Evolutionary conservation across 2,113 vertebrate genomes (phyloP).

Genomic region (Lamprotornis superbus): DNA sequence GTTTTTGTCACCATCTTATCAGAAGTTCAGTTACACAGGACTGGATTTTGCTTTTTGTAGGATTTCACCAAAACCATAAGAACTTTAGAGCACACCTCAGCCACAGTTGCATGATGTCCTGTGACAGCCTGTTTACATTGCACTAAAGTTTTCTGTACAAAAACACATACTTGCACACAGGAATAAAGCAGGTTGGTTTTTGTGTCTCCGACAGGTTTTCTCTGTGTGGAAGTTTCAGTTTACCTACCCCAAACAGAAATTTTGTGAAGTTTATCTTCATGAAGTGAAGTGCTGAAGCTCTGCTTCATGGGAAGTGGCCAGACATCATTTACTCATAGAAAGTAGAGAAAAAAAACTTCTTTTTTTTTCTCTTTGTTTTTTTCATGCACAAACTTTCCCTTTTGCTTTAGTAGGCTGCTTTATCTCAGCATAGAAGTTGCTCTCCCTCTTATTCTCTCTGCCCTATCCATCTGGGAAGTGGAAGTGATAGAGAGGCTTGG

Average conservation of each 20-base stretch:
- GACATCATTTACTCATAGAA: rapidly evolving
- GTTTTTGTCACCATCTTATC: not conserved
- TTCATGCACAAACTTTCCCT: rapidly evolving
- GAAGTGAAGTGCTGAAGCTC: not conserved
- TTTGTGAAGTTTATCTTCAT: not conserved
- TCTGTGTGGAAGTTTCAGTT: not conserved
- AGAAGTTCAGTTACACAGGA: not conserved
- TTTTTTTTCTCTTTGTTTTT: not conserved
- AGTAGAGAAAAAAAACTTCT: not conserved
- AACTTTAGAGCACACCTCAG: not conserved
- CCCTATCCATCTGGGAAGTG: not conserved
- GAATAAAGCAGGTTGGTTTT: not conserved
- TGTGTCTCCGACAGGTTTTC: not conserved
- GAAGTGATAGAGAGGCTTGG: too few species aligned
- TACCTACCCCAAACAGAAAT: not conserved
- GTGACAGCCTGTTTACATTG: not conserved
- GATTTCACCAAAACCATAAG: not conserved
- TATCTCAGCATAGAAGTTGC: not conserved
- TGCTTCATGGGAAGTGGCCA: not conserved
- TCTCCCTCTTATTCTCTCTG: not conserved
- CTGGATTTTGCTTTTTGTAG: not conserved
- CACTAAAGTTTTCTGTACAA: not conserved
- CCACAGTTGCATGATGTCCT: not conserved
- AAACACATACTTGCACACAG: rapidly evolving
- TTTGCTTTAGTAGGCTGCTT: not conserved